phyloP scores from a whole-genome alignment of 2,113 vertebrate species.

The Gymnorhina tibicen region DNA sequence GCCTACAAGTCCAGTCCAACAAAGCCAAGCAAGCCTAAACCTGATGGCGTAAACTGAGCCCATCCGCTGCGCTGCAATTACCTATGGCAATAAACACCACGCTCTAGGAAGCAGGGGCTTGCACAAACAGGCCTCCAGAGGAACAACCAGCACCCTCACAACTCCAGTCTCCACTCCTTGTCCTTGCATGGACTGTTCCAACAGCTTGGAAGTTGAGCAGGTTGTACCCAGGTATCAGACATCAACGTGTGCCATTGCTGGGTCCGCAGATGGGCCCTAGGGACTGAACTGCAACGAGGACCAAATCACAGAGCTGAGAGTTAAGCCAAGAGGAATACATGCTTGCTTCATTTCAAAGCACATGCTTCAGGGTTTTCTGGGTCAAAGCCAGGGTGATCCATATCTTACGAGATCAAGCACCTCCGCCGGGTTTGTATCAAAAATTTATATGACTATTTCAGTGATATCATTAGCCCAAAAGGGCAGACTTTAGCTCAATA shows the following conservation, averaged over 20 bases:
- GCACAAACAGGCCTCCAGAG: conserved; percentile 21
- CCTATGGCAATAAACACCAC: background rate
- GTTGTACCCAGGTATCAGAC: background rate
- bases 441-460: background rate
- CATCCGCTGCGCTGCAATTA: background rate
- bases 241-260: accelerated
- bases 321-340: background rate
- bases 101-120: conserved; percentile 18
- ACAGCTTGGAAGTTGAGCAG: background rate
- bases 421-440: background rate
- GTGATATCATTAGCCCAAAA: background rate
- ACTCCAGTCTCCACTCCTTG: background rate
- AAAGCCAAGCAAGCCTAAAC: conserved; percentile 41
- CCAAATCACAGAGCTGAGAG: background rate
- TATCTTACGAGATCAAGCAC: background rate
- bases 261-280: background rate
- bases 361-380: background rate
- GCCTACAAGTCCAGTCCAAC: background rate
- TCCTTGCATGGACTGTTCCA: background rate
- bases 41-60: background rate
- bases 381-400: background rate
- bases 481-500: background rate
- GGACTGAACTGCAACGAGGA: background rate
- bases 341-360: background rate
- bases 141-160: background rate